These are phyloP conservation scores for Philypnodon macrostomus DNA, from an alignment of 2,797 vertebrate genomes.

Conservation along the genomic window DNA sequence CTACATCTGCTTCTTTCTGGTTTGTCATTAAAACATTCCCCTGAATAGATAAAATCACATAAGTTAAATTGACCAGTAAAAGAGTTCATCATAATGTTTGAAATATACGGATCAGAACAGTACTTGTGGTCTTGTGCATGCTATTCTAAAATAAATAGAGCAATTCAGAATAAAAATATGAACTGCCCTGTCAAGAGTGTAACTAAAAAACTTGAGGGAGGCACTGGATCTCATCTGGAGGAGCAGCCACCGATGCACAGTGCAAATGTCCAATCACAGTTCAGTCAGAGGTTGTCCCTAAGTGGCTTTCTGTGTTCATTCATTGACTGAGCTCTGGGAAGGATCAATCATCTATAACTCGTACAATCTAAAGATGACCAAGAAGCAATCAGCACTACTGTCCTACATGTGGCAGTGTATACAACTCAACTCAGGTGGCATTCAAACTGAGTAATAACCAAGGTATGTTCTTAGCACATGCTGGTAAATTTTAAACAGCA, in stretches of 20 bases:
- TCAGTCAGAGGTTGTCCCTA: constrained; percentile 29
- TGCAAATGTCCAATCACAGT: constrained; percentile 47
- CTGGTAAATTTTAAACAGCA: too few species aligned
- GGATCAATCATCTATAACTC: too few species aligned
- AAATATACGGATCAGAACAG: constrained; percentile 61
- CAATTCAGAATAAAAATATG: too few species aligned
- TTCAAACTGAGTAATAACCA: too few species aligned
- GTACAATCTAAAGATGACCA: too few species aligned
- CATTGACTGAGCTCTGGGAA: neutral
- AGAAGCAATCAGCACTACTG: too few species aligned
- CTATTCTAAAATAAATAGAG: constrained; percentile 38
- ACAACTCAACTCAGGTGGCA: too few species aligned
- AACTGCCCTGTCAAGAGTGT: too few species aligned
- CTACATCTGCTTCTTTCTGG: constrained; percentile 13
- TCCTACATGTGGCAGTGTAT: too few species aligned
- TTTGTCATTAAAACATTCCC: constrained; percentile 42
- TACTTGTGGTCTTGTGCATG: constrained; percentile 75
- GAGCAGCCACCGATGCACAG: constrained; percentile 67
- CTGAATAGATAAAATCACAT: constrained; percentile 29
- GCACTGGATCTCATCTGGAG: constrained; percentile 40
- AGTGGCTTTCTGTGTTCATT: neutral
- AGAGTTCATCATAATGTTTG: constrained; percentile 45
- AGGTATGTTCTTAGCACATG: too few species aligned
- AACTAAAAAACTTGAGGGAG: constrained; percentile 34
- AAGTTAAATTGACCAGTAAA: constrained; percentile 41